Percentiles rank a stretch among this genome's conserved stretches.
Conservation (phyloP, 1,140 invertebrate genomes). For the Vanessa tameamea region DNA sequence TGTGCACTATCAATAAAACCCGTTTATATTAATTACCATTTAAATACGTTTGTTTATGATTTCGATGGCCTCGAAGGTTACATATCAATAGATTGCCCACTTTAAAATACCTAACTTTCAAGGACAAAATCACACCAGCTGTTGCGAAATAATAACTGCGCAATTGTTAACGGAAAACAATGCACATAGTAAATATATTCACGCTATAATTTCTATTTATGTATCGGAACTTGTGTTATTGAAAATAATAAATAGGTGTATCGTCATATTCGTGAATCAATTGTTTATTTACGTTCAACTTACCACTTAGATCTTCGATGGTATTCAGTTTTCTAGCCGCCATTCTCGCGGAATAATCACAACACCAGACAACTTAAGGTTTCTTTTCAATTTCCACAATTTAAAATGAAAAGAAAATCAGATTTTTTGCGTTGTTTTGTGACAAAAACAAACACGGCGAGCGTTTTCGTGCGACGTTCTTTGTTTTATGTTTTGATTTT, state of each 20-base stretch:
- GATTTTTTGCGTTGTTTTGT: conserved; percentile 32
- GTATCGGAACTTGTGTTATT: conserved; percentile 41
- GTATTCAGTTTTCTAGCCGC: conserved; percentile 71
- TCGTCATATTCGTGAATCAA: conserved; percentile 46
- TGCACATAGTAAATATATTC: neutral
- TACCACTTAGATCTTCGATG: conserved; percentile 74
- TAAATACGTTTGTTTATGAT: conserved; percentile 11
- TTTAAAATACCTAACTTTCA: conserved; percentile 42
- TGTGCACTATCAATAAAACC: neutral
- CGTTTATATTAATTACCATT: conserved; percentile 5
- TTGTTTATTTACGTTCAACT: conserved; percentile 67
- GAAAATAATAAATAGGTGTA: conserved; percentile 48
- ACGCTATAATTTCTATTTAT: conserved; percentile 1
- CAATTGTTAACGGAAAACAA: conserved; percentile 38
- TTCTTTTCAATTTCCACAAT: conserved; percentile 18
- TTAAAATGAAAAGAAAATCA: conserved; percentile 32
- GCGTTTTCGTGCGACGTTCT: conserved; percentile 47
- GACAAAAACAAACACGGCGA: conserved; percentile 35
- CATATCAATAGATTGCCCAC: conserved; percentile 42
- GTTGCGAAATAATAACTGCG: conserved; percentile 56
- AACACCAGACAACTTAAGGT: conserved; percentile 37
- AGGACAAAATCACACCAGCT: conserved; percentile 54
- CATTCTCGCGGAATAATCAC: conserved; percentile 54
- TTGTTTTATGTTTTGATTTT: conserved; percentile 73
- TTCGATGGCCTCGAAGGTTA: conserved; percentile 40